These are phyloP conservation scores for Pollachius pollachius DNA, from an alignment of 2,113 vertebrate genomes.

Conservation along the genomic window DNA sequence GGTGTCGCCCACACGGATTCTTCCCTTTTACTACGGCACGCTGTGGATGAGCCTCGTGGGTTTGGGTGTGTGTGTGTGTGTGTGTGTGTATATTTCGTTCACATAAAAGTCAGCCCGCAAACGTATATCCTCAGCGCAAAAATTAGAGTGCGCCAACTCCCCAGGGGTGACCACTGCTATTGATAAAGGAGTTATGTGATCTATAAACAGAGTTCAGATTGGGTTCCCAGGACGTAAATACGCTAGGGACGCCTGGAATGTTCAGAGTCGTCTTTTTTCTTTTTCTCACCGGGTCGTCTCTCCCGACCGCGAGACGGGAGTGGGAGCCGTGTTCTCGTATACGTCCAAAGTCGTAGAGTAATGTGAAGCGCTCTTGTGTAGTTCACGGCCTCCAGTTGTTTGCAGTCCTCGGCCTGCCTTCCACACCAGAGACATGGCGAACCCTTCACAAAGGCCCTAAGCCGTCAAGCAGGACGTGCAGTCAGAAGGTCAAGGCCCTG, in stretches of 20 bases:
- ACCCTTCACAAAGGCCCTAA: constrained; percentile 1
- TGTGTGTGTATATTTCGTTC: constrained; percentile 19
- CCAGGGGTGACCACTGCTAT: constrained; percentile 26
- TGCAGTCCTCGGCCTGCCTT: neutral
- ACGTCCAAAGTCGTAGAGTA: too few relatives aligned
- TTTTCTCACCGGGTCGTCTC: neutral
- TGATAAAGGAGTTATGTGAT: constrained; percentile 38
- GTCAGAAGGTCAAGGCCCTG: constrained; percentile 19
- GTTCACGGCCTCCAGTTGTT: constrained; percentile 22
- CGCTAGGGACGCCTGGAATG: constrained; percentile 29
- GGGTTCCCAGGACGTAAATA: constrained; percentile 36
- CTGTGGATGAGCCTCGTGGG: constrained; percentile 15
- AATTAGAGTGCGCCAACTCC: constrained; percentile 19
- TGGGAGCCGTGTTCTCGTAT: too few relatives aligned
- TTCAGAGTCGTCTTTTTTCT: neutral
- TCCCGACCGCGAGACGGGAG: too few relatives aligned
- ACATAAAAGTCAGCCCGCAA: constrained; percentile 31
- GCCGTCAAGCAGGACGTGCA: constrained; percentile 9
- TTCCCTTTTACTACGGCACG: constrained; percentile 1
- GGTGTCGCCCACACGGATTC: constrained; percentile 16
- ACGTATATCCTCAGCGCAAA: constrained; percentile 20
- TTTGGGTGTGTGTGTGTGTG: constrained; percentile 20
- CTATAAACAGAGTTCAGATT: constrained; percentile 36
- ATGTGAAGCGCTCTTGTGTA: constrained; percentile 7
- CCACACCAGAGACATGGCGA: constrained; percentile 30